Evolutionary conservation across 1,140 invertebrate genomes (phyloP).

Genomic region (Lethrus apterus): DNA sequence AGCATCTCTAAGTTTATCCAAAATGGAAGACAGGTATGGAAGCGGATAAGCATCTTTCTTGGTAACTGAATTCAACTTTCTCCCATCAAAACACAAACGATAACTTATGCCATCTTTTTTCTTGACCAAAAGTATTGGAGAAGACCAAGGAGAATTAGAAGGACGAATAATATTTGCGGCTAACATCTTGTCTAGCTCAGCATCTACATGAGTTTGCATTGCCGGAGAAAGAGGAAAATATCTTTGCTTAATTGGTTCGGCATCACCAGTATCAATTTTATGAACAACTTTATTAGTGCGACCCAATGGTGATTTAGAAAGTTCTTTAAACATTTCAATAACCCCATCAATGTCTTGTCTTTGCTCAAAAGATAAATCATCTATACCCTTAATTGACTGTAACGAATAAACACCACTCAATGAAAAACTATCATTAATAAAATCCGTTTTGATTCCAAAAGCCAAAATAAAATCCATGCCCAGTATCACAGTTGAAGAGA

Average conservation of each 20-base stretch:
- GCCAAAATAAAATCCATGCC: neutral
- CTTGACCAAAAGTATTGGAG: slow-evolving; percentile 4
- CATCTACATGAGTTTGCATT: slow-evolving; percentile 12
- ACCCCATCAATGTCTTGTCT: neutral
- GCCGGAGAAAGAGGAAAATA: slow-evolving; percentile 12
- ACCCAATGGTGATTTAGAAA: neutral
- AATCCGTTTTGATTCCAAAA: neutral
- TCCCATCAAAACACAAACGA: slow-evolving; percentile 8
- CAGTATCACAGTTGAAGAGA: neutral
- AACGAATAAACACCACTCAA: neutral
- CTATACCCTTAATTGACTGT: neutral
- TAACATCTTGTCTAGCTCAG: slow-evolving; percentile 8
- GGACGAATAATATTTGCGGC: slow-evolving; percentile 9
- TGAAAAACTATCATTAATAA: slow-evolving; percentile 1
- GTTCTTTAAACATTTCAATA: neutral
- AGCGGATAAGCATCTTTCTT: no score
- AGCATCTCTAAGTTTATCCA: slow-evolving; percentile 2
- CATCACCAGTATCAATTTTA: slow-evolving; percentile 3
- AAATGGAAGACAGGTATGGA: neutral
- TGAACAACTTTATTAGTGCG: neutral
- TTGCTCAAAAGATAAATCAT: neutral
- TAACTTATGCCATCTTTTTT: neutral
- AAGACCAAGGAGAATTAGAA: neutral
- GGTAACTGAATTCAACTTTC: slow-evolving; percentile 10
- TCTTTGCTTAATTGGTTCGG: slow-evolving; percentile 14